Conservation (phyloP, 2,888 invertebrate species). For the Lapara coniferarum region DNA sequence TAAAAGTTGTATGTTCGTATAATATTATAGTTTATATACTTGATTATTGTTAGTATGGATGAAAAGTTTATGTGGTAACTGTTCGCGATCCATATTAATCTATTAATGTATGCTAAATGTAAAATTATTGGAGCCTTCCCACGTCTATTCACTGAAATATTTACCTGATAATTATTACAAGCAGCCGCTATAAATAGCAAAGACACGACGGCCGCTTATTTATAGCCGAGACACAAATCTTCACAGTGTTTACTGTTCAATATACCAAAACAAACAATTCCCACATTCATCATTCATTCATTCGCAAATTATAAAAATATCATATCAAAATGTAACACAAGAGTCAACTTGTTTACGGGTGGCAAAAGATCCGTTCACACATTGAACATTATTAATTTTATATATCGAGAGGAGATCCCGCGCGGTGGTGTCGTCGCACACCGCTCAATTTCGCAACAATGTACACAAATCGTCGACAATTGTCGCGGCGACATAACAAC, state of each 20-base stretch:
- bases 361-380: conserved; percentile 18
- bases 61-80: too few species aligned
- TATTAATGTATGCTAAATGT: too few species aligned
- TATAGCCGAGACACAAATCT: not conserved
- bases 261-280: conserved; percentile 1
- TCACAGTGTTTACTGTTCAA: not conserved
- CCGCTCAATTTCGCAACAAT: conserved; percentile 35
- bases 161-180: too few species aligned
- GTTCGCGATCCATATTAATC: too few species aligned
- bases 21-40: too few species aligned
- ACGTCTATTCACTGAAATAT: too few species aligned
- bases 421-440: not conserved
- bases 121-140: too few species aligned
- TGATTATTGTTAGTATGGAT: too few species aligned
- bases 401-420: conserved; percentile 18
- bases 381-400: conserved; percentile 18
- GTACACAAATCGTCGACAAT: conserved; percentile 40
- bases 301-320: conserved; percentile 10
- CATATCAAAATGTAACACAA: not conserved
- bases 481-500: conserved; percentile 39
- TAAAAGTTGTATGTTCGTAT: too few species aligned
- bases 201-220: not conserved
- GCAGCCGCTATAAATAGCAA: not conserved
- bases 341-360: not conserved
- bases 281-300: not conserved